These are phyloP conservation scores for Cherax quadricarinatus DNA, from an alignment of 1,140 invertebrate genomes.

Conservation along the genomic window DNA sequence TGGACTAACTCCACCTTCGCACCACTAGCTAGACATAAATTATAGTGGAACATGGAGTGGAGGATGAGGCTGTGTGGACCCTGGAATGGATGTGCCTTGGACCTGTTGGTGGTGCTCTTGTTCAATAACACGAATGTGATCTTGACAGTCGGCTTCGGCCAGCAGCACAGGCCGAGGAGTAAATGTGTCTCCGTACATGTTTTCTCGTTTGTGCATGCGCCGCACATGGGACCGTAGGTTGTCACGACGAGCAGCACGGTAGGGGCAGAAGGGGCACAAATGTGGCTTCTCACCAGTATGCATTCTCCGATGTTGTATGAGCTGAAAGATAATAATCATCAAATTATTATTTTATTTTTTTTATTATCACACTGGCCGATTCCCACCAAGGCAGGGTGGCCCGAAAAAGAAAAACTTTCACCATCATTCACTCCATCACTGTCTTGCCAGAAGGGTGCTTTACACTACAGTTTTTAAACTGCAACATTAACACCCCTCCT, in stretches of 20 bases:
- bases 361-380: too few species aligned
- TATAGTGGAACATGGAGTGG: conserved; percentile 11
- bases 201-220: conserved; percentile 72
- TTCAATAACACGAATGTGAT: neutral
- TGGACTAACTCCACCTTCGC: neutral
- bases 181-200: conserved; percentile 76
- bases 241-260: conserved; percentile 70
- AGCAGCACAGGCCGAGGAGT: conserved; percentile 72
- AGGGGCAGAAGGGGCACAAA: conserved; percentile 66
- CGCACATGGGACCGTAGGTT: conserved; percentile 72
- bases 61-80: conserved; percentile 25
- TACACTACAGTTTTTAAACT: too few species aligned
- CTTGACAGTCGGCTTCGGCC: conserved; percentile 50
- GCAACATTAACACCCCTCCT: too few species aligned
- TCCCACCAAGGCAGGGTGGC: too few species aligned
- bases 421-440: too few species aligned
- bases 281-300: conserved; percentile 72
- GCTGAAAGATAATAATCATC: conserved; percentile 8
- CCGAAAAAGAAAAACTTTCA: too few species aligned
- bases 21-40: neutral
- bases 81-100: conserved; percentile 22
- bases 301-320: conserved; percentile 72
- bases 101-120: neutral
- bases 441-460: too few species aligned
- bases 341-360: too few species aligned